Evolutionary conservation across 2,797 vertebrate species (phyloP).

Genomic region (Enteromius paludinosus): DNA sequence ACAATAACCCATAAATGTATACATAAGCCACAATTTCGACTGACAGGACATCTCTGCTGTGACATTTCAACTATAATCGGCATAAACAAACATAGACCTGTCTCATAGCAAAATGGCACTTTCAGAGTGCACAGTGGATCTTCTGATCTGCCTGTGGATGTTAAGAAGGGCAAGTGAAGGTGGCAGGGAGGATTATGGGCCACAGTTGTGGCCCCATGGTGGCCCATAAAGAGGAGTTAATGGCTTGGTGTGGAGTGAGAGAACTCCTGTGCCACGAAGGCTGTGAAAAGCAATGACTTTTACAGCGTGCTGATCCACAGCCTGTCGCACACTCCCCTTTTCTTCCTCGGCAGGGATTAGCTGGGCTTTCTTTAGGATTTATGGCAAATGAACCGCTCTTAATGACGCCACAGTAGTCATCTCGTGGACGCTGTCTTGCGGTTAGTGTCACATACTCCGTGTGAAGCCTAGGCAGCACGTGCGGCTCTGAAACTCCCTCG

Average conservation of each 20-base stretch:
- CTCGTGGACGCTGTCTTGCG: slow-evolving; percentile 52
- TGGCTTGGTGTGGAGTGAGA: slow-evolving; percentile 78
- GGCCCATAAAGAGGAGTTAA: slow-evolving; percentile 80
- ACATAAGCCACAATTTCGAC: neutral
- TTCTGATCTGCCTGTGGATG: slow-evolving; percentile 48
- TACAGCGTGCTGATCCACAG: slow-evolving; percentile 80
- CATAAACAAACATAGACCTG: neutral
- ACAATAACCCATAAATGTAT: neutral
- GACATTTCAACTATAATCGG: slow-evolving; percentile 11
- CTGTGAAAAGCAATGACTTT: slow-evolving; percentile 81
- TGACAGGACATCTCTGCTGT: neutral
- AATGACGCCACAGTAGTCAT: slow-evolving; percentile 75
- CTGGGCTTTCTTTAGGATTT: slow-evolving; percentile 71
- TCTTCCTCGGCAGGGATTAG: slow-evolving; percentile 52
- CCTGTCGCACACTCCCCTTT: slow-evolving; percentile 60
- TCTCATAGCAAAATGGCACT: slow-evolving; percentile 24
- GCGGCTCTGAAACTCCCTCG: slow-evolving; percentile 30
- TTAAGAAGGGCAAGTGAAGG: slow-evolving; percentile 78
- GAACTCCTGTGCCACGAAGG: slow-evolving; percentile 71
- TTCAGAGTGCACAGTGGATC: slow-evolving; percentile 26
- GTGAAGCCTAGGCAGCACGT: slow-evolving; percentile 24
- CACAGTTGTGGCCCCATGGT: slow-evolving; percentile 70
- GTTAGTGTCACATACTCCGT: slow-evolving; percentile 32
- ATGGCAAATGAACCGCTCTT: slow-evolving; percentile 81
- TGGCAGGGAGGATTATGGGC: slow-evolving; percentile 76